These are phyloP conservation scores for Leptobrachium leishanense DNA, from an alignment of 2,113 vertebrate species.

Conservation along the genomic window DNA sequence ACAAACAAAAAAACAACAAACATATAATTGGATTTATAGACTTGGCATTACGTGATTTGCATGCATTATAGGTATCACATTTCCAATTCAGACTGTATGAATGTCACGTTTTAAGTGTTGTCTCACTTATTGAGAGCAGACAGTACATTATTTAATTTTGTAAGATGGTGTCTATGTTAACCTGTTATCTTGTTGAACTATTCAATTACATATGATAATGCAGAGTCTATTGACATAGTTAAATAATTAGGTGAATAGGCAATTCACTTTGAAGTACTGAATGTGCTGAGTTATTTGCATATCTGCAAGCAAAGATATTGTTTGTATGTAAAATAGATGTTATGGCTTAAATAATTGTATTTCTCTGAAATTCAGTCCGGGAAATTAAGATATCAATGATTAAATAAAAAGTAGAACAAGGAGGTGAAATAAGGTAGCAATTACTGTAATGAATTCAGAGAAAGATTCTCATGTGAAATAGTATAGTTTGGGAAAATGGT, in stretches of 20 bases:
- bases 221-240: slow-evolving; percentile 69
- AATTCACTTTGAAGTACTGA: slow-evolving; percentile 74
- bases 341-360: slow-evolving; percentile 39
- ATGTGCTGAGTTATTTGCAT: slow-evolving; percentile 69
- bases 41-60: no score
- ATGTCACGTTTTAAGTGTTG: slow-evolving; percentile 58
- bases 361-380: slow-evolving; percentile 10
- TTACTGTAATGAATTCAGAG: not conserved
- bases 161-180: slow-evolving; percentile 37
- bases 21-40: no score
- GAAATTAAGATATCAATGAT: slow-evolving; percentile 12
- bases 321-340: slow-evolving; percentile 59
- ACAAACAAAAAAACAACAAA: no score
- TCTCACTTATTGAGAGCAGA: slow-evolving; percentile 42
- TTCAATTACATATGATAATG: slow-evolving; percentile 81
- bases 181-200: slow-evolving; percentile 76
- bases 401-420: slow-evolving; percentile 5
- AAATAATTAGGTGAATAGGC: slow-evolving; percentile 79
- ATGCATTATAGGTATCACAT: slow-evolving; percentile 54
- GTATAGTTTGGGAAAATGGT: no score
- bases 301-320: slow-evolving; percentile 66
- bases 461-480: no score
- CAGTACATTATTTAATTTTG: slow-evolving; percentile 34
- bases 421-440: slow-evolving; percentile 7
- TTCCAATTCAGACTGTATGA: slow-evolving; percentile 63